A percentile compares a stretch with the other conserved stretches of the same genome.
Evolutionary conservation across 2,888 invertebrate species (phyloP).

Genomic region (Euproctis similis): DNA sequence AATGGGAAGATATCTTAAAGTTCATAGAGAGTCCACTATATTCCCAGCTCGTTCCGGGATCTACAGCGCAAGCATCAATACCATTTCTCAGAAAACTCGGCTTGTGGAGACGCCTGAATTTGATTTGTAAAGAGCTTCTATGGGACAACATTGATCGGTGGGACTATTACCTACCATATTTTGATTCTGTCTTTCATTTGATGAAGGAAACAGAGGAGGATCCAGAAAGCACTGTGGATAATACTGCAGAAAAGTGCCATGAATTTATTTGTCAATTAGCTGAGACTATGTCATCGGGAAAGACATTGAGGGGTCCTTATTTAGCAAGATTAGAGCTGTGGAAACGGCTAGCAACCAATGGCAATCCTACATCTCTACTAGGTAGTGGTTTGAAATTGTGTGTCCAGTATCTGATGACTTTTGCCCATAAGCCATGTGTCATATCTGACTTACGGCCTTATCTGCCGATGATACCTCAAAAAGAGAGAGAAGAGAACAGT

Average conservation of each 20-base stretch:
- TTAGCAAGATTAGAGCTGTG: constrained; percentile 87
- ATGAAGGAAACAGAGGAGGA: constrained; percentile 49
- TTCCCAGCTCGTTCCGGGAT: constrained; percentile 79
- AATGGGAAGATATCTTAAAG: constrained; percentile 86
- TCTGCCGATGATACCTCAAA: constrained; percentile 79
- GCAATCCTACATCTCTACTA: constrained; percentile 70
- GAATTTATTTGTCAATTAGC: constrained; percentile 68
- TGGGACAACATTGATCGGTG: constrained; percentile 83
- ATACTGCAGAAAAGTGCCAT: constrained; percentile 62
- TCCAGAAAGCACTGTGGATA: constrained; percentile 41
- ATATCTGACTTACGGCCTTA: constrained; percentile 88
- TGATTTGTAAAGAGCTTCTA: constrained; percentile 83
- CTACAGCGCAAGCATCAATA: constrained; percentile 81
- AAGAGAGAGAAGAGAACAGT: constrained; percentile 76
- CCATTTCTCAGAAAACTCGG: constrained; percentile 83
- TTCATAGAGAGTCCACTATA: constrained; percentile 88
- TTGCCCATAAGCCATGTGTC: constrained; percentile 91
- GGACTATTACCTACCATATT: constrained; percentile 84
- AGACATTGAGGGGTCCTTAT: constrained; percentile 84
- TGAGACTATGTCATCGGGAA: constrained; percentile 62
- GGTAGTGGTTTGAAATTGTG: constrained; percentile 82
- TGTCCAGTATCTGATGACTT: constrained; percentile 85
- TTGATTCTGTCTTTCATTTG: constrained; percentile 81
- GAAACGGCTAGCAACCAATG: constrained; percentile 73
- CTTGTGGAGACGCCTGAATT: constrained; percentile 84